phyloP scores from a whole-genome alignment of 1,140 invertebrate genomes.

The Drosophila bipectinata region DNA sequence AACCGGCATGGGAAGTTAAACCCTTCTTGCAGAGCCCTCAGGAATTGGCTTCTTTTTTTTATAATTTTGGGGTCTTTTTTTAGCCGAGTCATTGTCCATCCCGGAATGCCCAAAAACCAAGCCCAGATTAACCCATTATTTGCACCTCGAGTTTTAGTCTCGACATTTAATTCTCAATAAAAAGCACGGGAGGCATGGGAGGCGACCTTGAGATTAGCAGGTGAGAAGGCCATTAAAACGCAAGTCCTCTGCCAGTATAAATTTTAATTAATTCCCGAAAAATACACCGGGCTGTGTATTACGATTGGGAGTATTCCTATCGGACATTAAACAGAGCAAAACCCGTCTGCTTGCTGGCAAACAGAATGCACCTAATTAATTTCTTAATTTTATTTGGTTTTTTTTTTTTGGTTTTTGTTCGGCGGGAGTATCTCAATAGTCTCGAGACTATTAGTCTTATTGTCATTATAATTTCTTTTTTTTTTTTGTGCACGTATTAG shows the following conservation, averaged over 20 bases:
- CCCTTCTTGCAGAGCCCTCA: constrained; percentile 15
- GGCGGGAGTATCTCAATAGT: constrained; percentile 15
- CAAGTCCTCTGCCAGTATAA: constrained; percentile 34
- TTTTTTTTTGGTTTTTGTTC: constrained; percentile 1
- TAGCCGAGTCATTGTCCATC: constrained; percentile 27
- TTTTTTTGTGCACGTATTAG: constrained; percentile 56
- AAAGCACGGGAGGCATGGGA: constrained; percentile 1
- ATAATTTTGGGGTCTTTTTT: not conserved
- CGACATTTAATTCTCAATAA: constrained; percentile 41
- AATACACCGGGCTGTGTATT: constrained; percentile 34
- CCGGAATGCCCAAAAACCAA: constrained; percentile 21
- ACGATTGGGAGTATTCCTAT: constrained; percentile 52
- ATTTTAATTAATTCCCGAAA: constrained; percentile 57
- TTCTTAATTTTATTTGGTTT: constrained; percentile 33
- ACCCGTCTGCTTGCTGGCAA: constrained; percentile 59
- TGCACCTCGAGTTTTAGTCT: constrained; percentile 30
- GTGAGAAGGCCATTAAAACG: constrained; percentile 58
- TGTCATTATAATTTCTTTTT: constrained; percentile 31
- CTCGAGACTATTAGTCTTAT: constrained; percentile 30
- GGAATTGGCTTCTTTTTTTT: not conserved
- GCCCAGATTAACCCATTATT: constrained; percentile 34
- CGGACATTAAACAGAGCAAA: constrained; percentile 42
- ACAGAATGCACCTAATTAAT: constrained; percentile 65
- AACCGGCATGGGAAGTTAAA: constrained; percentile 3
- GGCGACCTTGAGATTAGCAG: constrained; percentile 67